Evolutionary conservation across 2,888 invertebrate genomes (phyloP), one percentile per base, ranked within the genome.

Genomic region (Drosophila paramelanica): DNA sequence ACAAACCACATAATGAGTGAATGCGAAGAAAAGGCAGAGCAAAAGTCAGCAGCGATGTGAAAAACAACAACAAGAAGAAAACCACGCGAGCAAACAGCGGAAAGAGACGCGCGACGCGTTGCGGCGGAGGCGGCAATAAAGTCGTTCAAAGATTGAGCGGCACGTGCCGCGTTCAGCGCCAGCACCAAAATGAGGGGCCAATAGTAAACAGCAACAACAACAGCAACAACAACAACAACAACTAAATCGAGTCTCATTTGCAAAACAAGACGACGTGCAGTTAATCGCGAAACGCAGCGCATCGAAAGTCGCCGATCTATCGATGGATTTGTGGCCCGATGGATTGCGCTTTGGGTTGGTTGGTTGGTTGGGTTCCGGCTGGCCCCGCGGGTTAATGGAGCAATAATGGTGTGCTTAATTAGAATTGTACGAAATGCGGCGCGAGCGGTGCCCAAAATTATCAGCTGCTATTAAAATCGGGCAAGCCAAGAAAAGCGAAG

Each of bases 321-420:
- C 73, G 76, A 58, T 67, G 68, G 33, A 62, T 73, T 47, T 69
- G 49, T 65, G 31, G 20, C 33, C 42, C 49, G 3, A 14, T 59
- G 47, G 42, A 8, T 50, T 58, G 31, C 33, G 38, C 17, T 17
- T 17, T 41, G 50, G 33, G 20, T 31, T 41, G 31, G 45, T 43
- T 14, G 17, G 17, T 17, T 17, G 17, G 3, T 41, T 50, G 51
- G 46, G 52, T 69, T 45, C 33, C 50, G 58, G 33, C 31, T 59
- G 61, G 49, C 61, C 67, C 81, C 65, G 50, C 64, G 81, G 88
- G 88, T 82, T 82, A 82, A 79, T 86, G 80, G 86, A 82, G 77
- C 86, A 88, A 88, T 77, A 86, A 82, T 86, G 83, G 77, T 74
- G 74, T 61, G 77, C 83, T 67, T 66, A 88, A 76, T 79, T 85